Base-by-base conservation (phyloP, 2,797 vertebrate genomes). In the Enteromius fasciolatus region DNA sequence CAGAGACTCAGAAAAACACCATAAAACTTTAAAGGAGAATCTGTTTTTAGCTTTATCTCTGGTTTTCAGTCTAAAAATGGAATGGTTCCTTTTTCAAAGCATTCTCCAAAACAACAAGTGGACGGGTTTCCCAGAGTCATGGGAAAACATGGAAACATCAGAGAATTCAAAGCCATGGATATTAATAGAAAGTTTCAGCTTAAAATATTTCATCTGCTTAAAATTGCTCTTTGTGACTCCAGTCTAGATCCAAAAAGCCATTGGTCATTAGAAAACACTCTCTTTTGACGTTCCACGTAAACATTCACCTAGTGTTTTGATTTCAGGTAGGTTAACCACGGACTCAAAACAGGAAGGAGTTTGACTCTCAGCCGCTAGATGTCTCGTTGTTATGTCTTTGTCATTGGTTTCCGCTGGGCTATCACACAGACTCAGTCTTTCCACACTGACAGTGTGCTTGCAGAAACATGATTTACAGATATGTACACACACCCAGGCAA, bases 381-480 rank as follows among this genome's bases (percentile, higher is more conserved):
- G 2, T n/a, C 44, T 67, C 18, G 0, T 36, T 66, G 23, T 63
- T 50, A 50, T 25, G n/a, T 28, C 46, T 78, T 12, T 36, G 31
- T 79, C n/a, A 68, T 15, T 57, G 2, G 33, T 79, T 79, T 52
- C 14, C 20, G 25, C 25, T 0, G 12, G 54, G 41, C 59, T 82
- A 75, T 82, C 80, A 66, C 72, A 76, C 33, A 44, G 17, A 67
- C 2, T 70, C 63, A 44, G 81, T 74, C 50, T 59, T 67, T 76
- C 50, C 73, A 46, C 64, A 46, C 10, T 12, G 48, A 46, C 69
- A 74, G 69, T 17, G 68, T 63, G 52, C 46, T 64, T 69, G 15
- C 3, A 78, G n/a, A 36, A 14, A 78, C 78, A 28, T 61, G 74
- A 77, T 83, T 68, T 83, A 63, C 54, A 69, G 74, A 70, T 50